phyloP scores from a whole-genome alignment of 1,140 invertebrate species.

The Stratiolaelaps scimitus region DNA sequence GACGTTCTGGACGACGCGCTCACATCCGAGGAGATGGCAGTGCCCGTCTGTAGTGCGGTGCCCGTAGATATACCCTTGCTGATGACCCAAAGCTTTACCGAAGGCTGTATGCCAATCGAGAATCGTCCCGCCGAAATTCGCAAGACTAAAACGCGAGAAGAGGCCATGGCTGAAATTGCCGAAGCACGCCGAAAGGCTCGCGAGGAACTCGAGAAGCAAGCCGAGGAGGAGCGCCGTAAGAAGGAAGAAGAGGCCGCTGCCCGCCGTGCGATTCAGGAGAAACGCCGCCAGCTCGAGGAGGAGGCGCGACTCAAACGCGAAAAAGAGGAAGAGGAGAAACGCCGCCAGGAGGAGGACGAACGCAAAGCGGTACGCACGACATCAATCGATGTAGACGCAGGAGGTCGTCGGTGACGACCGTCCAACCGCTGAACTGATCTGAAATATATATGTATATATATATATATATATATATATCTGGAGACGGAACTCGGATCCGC shows the following conservation, averaged over 20 bases:
- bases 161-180: slow-evolving; percentile 24
- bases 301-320: slow-evolving; percentile 21
- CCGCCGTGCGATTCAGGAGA: slow-evolving; percentile 7
- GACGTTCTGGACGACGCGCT: not conserved
- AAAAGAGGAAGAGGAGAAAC: slow-evolving; percentile 26
- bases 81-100: slow-evolving; percentile 27
- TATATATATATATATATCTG: too few species aligned
- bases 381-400: too few species aligned
- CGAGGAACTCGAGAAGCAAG: slow-evolving; percentile 21
- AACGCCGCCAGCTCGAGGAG: slow-evolving; percentile 23
- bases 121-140: slow-evolving; percentile 17
- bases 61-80: slow-evolving; percentile 22
- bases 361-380: not conserved
- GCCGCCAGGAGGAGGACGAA: not conserved
- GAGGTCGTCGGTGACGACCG: too few species aligned
- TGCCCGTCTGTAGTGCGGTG: not conserved
- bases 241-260: slow-evolving; percentile 20
- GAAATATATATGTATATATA: too few species aligned
- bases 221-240: slow-evolving; percentile 20
- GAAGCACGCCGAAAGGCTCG: not conserved
- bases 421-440: too few species aligned
- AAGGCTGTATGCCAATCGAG: slow-evolving; percentile 24
- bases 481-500: too few species aligned
- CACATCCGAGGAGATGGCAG: slow-evolving; percentile 5
- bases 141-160: slow-evolving; percentile 26